These are phyloP conservation scores for Dufourea novaeangliae DNA, from an alignment of 1,140 invertebrate species.

Conservation along the genomic window DNA sequence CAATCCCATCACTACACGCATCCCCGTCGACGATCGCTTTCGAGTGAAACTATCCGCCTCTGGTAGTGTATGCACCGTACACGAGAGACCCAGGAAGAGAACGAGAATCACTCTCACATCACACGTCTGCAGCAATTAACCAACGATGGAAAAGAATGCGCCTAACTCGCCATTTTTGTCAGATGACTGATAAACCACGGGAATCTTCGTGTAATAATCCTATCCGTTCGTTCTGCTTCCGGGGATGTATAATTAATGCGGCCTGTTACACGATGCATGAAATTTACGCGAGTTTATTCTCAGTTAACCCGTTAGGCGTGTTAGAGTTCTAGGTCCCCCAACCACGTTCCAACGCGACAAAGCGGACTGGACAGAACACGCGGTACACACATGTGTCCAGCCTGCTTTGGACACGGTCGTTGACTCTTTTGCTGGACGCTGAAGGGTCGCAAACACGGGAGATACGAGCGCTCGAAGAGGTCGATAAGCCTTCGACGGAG, in stretches of 20 bases:
- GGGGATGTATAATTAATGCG: constrained; percentile 40
- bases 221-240: background rate
- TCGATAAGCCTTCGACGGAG: constrained; percentile 53
- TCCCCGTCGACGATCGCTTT: background rate
- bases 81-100: too few species aligned
- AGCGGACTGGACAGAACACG: constrained; percentile 58
- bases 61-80: background rate
- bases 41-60: background rate
- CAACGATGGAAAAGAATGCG: background rate
- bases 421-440: constrained; percentile 58
- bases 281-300: constrained; percentile 42
- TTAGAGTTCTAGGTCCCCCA: constrained; percentile 47
- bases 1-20: too few species aligned
- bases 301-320: constrained; percentile 48
- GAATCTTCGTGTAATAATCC: background rate
- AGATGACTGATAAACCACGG: background rate
- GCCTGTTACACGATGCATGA: constrained; percentile 18
- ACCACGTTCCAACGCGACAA: too few species aligned
- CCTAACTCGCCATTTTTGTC: background rate
- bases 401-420: constrained; percentile 65
- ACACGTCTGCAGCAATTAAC: too few species aligned
- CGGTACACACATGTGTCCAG: constrained; percentile 61
- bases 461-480: constrained; percentile 35
- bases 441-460: constrained; percentile 53
- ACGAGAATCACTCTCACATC: too few species aligned